A percentile compares a stretch with the other conserved stretches of the same genome.
These are phyloP conservation scores for Pristionchus entomophagus DNA, from an alignment of 2,888 invertebrate genomes.

Conservation along the genomic window DNA sequence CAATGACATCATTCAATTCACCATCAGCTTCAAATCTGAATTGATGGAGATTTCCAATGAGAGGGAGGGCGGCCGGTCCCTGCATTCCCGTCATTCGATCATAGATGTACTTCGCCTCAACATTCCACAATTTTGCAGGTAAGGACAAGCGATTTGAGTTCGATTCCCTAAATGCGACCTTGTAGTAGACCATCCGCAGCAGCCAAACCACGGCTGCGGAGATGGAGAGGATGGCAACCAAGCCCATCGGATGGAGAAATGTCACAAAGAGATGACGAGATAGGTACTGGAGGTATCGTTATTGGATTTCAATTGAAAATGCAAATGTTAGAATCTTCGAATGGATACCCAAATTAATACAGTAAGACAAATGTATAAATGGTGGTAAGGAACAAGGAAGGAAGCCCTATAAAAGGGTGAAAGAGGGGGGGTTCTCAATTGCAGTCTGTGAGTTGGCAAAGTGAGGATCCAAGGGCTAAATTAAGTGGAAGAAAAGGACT, in stretches of 20 bases:
- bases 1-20: background rate
- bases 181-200: constrained; percentile 1
- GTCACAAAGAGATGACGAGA: background rate
- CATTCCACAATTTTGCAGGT: background rate
- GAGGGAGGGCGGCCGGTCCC: constrained; percentile 70
- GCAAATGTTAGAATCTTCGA: too few species aligned
- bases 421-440: background rate
- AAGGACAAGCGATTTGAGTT: too few species aligned
- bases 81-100: constrained; percentile 33
- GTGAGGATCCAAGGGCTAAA: background rate
- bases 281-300: too few species aligned
- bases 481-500: constrained; percentile 25
- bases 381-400: too few species aligned
- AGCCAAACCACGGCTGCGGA: background rate
- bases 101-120: constrained; percentile 34
- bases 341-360: too few species aligned
- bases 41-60: constrained; percentile 73
- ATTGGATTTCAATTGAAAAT: background rate
- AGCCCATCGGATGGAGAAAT: constrained; percentile 14
- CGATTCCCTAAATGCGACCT: background rate
- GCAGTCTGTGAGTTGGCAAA: background rate
- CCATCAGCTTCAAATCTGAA: constrained; percentile 71
- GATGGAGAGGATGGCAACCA: constrained; percentile 1
- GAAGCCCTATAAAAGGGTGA: too few species aligned
- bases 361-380: too few species aligned